Evolutionary conservation across 2,888 invertebrate genomes (phyloP).

Genomic region (Monochamus alternatus): DNA sequence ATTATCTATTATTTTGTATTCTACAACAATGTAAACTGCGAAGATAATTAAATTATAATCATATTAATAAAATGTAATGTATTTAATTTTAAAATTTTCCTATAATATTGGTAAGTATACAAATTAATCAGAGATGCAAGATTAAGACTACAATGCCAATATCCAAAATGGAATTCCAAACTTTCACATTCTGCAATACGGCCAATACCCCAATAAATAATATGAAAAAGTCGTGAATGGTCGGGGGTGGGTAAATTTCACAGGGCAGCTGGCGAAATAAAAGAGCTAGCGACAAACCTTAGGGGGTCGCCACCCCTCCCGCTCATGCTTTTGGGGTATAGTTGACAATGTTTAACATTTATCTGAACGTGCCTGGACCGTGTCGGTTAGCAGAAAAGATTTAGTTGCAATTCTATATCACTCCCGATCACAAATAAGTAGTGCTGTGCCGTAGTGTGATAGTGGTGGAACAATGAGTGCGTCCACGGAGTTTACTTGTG

Average conservation of each 20-base stretch:
- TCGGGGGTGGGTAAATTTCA: slow-evolving; percentile 69
- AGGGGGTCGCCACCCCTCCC: slow-evolving; percentile 69
- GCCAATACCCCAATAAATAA: slow-evolving; percentile 68
- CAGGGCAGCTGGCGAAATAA: slow-evolving; percentile 71
- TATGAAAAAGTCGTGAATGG: slow-evolving; percentile 68
- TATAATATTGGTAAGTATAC: no score
- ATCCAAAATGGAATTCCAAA: slow-evolving; percentile 51
- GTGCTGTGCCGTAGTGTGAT: slow-evolving; percentile 45
- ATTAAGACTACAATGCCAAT: slow-evolving; percentile 25
- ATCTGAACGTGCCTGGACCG: slow-evolving; percentile 68
- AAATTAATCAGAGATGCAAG: neutral
- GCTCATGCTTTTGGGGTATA: slow-evolving; percentile 67
- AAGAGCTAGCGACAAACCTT: slow-evolving; percentile 69
- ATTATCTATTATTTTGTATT: no score
- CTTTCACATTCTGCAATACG: slow-evolving; percentile 65
- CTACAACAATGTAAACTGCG: no score
- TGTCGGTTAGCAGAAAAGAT: slow-evolving; percentile 63
- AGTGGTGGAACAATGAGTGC: slow-evolving; percentile 63
- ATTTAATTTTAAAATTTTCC: no score
- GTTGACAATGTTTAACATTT: slow-evolving; percentile 71
- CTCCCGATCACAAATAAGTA: slow-evolving; percentile 38
- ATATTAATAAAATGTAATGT: no score
- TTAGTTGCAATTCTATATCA: slow-evolving; percentile 59
- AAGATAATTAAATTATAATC: no score
- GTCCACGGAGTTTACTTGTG: slow-evolving; percentile 60